phyloP scores from a whole-genome alignment of 2,113 vertebrate genomes.

The Petroica traversi region DNA sequence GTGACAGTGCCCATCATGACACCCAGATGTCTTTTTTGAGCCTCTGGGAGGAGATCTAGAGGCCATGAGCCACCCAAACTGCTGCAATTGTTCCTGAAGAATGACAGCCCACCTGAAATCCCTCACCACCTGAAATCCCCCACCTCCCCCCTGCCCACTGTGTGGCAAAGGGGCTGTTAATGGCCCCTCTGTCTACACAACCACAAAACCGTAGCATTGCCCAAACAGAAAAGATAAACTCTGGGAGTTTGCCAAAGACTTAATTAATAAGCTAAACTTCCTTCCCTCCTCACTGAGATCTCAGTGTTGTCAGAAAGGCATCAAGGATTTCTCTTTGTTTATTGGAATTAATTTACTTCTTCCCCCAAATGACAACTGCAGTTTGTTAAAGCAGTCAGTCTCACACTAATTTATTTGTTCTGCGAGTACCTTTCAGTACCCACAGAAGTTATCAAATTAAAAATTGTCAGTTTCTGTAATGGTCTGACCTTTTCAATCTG shows the following conservation, averaged over 20 bases:
- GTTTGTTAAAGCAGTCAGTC: constrained; percentile 28
- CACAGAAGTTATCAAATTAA: constrained; percentile 70
- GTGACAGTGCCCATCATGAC: neutral
- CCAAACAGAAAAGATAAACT: constrained; percentile 5
- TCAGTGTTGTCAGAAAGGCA: neutral
- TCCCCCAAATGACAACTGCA: constrained; percentile 22
- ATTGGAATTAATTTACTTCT: constrained; percentile 56
- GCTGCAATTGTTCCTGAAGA: neutral
- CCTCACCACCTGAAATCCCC: too few species aligned
- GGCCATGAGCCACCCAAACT: neutral
- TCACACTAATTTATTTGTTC: constrained; percentile 68
- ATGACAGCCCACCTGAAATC: neutral
- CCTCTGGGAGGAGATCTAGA: neutral
- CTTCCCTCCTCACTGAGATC: neutral
- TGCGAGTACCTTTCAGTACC: constrained; percentile 37
- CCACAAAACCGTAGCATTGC: neutral
- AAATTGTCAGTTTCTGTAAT: constrained; percentile 64
- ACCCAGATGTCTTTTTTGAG: neutral
- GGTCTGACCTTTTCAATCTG: constrained; percentile 60
- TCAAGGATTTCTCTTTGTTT: constrained; percentile 41
- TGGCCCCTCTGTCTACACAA: neutral
- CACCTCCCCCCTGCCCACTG: neutral
- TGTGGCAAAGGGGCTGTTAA: neutral
- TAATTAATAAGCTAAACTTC: constrained; percentile 58
- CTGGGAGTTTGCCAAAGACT: constrained; percentile 10